Evolutionary conservation across 2,888 invertebrate genomes (phyloP).

Genomic region (Phengaris arion): DNA sequence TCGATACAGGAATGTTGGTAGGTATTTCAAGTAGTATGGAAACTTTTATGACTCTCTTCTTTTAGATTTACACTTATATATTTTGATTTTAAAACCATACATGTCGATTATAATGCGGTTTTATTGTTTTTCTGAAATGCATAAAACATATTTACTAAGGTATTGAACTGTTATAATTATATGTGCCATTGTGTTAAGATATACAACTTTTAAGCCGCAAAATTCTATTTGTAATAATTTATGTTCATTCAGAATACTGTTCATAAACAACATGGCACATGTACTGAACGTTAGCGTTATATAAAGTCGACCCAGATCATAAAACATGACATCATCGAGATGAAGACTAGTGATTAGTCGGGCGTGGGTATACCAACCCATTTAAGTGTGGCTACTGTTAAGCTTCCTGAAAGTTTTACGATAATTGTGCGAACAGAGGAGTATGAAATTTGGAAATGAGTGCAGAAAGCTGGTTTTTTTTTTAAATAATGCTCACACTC

Average conservation of each 20-base stretch:
- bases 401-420: not conserved
- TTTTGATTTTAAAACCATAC: no score
- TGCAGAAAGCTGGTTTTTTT: no score
- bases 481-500: no score
- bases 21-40: not conserved
- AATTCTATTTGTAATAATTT: not conserved
- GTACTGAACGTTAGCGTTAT: not conserved
- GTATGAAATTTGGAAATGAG: no score
- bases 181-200: not conserved
- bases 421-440: no score
- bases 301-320: slow-evolving; percentile 25
- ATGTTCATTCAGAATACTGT: not conserved
- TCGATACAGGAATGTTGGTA: not conserved
- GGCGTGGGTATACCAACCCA: not conserved
- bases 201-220: not conserved
- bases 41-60: no score
- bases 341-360: slow-evolving; percentile 50
- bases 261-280: slow-evolving; percentile 2
- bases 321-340: slow-evolving; percentile 57
- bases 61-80: no score
- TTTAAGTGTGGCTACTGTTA: not conserved
- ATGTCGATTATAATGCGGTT: no score
- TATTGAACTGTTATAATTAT: not conserved
- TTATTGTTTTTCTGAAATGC: no score
- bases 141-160: no score